Base-by-base conservation (phyloP, 2,888 invertebrate genomes). In the Stegana nigrithorax region DNA sequence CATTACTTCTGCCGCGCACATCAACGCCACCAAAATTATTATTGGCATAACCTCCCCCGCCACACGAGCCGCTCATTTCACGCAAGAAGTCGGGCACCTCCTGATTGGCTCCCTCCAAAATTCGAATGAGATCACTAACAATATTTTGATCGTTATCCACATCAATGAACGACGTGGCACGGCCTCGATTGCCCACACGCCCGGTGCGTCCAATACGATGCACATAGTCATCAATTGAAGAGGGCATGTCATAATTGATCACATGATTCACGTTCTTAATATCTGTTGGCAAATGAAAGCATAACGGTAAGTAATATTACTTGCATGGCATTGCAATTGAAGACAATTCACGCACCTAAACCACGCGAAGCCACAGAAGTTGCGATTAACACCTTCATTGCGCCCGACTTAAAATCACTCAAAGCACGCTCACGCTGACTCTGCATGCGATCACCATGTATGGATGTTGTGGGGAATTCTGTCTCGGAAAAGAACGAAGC, bases 391-490 rank as follows among this genome's bases (percentile, higher is more conserved):
- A 98, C 91, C 51, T 89, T 89, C 81, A 92, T 91, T 12, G 85
- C 86, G 0, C 95, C 95, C 14, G 85, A 87, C 81, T 92, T 93
- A 85, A 99, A 98, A 81, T 96, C 94, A 62, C 92, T 89, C 61
- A 99, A 87, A 8, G 99, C 98, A 75, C 95, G 94, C 86, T 99
- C 99, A 57, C 99, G 90, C 84, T 99, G 98, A 56, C 93, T 89
- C 84, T 99, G 99, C 77, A 93, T 90, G 51, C 98, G 91, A 87
- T 99, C 98, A 32, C 99, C 99, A 86, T 99, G 99, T 80, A 99
- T 99, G 39, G 97, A 97, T 4, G 98, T 97, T 0, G 97, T 97
- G 6, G 96, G 93, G 62, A 91, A 89, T 62, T 91, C 90, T n/a
- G 89, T 88, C 82, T 95, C 93, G 0, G 93, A 93, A 27, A 98